Evolutionary conservation across 2,888 invertebrate species (phyloP), one percentile per base, ranked within the genome.

Genomic region (Capitulum mitella): DNA sequence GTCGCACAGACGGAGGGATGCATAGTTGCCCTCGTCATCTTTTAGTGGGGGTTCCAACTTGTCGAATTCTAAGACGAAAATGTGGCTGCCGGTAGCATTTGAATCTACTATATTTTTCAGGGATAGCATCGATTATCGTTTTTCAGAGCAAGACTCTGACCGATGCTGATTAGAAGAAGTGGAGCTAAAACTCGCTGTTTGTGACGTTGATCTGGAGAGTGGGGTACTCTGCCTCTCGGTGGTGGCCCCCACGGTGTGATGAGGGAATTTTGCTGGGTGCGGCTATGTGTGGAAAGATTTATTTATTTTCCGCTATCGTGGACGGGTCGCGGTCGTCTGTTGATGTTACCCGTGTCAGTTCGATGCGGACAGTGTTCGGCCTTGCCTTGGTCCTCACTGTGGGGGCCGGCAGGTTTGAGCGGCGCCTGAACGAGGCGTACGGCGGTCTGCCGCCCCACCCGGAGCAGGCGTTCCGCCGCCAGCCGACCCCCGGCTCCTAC

Each of bases 401-500:
- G 19, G 1, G 51, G 16, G 51, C 22, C 22, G n/a, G 58, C 58
- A 70, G 70, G 70, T 40, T 70, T 12, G 37, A 70, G 37, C 19
- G 3, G 70, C 70, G 70, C 3, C 70, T 70, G 12, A 3, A 22
- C 8, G 37, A 2, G 26, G 40, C 40, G 70, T 70, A 70, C 40
- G 16, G 40, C 12, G 19, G 29, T 26, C 70, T 70, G 37, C 70
- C 70, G 22, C 70, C 34, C 40, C 70, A 70, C 70, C 70, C 70
- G 5, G 26, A 70, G 12, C 70, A 70, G 70, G 29, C 29, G 6
- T 22, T 70, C 6, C 26, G 26, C 40, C 37, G 26, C 29, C 37
- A 26, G 40, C 70, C 26, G 26, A 22, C 34, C 40, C 70, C 70
- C 70, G 70, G 40, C 70, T 70, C 70, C 26, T 70, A 70, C 70